phyloP scores from a whole-genome alignment of 1,140 invertebrate genomes.

The Maconellicoccus hirsutus region DNA sequence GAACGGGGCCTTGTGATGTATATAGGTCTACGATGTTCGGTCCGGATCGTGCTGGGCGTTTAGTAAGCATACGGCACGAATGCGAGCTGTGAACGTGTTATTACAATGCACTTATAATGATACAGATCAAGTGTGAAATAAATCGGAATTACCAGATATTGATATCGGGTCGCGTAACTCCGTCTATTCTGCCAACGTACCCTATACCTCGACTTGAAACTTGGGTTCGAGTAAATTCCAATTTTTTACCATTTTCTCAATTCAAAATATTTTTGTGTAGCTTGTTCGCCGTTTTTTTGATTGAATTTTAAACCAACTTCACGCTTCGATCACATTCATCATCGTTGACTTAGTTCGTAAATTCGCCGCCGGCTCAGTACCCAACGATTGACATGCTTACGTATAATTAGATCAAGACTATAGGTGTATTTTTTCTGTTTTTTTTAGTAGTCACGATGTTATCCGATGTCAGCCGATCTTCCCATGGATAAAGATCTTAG shows the following conservation, averaged over 20 bases:
- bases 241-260: too few relatives aligned
- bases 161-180: conserved; percentile 6
- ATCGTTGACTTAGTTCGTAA: background rate
- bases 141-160: conserved; percentile 10
- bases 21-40: background rate
- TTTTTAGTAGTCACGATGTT: conserved; percentile 17
- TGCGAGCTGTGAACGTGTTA: conserved; percentile 18
- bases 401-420: conserved; percentile 19
- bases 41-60: conserved; percentile 10
- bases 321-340: too few relatives aligned
- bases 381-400: conserved; percentile 17
- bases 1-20: background rate
- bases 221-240: too few relatives aligned
- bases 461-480: conserved; percentile 17
- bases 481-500: conserved; percentile 16
- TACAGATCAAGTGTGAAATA: conserved; percentile 21
- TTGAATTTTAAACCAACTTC: too few relatives aligned
- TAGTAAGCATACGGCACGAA: conserved; percentile 17
- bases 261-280: too few relatives aligned
- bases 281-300: too few relatives aligned
- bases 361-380: background rate
- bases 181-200: background rate
- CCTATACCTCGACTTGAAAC: background rate
- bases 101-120: conserved; percentile 22
- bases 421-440: background rate